Evolutionary conservation across 2,797 vertebrate genomes (phyloP), one percentile per base, ranked within the genome.

Genomic region (Myotis planiceps): DNA sequence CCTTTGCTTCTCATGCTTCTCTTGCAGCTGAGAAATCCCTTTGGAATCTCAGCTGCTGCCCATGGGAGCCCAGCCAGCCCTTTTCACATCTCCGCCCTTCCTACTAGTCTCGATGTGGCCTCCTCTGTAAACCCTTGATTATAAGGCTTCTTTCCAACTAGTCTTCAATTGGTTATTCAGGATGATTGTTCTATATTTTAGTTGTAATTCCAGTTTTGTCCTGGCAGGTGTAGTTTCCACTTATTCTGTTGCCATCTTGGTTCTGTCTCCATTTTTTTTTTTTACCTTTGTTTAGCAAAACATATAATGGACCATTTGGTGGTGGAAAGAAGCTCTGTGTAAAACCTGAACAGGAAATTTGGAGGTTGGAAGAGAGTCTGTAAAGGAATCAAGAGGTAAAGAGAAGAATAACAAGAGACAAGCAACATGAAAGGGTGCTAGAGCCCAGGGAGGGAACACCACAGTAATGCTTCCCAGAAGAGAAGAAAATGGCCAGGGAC

Each of bases 251-350:
- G 39, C 15, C 69, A 45, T 45, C 69, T 47, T 72, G 69, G 69
- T 18, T 45, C 42, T 27, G 8, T 15, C 39, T 47, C 42, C 42
- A 18, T 49, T 60, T 63, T 86, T 72, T 74, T 18, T 55, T 34
- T 15, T 96, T 71, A 60, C 58, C 66, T 80, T 88, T 87, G 29
- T 87, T 96, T 78, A 83, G 39, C n/a, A 78, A 92, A 87, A 80
- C 58, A 72, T 39, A 13, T 69, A 53, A 63, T 12, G 34, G 66
- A 42, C 47, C 23, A 27, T 89, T 76, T 68, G 76, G 42, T 78
- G 86, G n/a, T 37, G 23, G 86, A 60, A 55, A 87, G 55, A 58
- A 78, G 6, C 18, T 60, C 55, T 74, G 27, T 82, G 27, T 74
- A 75, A 91, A 85, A 82, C 47, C 75, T 29, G n/a, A 84, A 34